A percentile compares a stretch with the other conserved stretches of the same genome.
phyloP scores from a whole-genome alignment of 2,113 vertebrate genomes.

The Oncorhynchus mykiss region DNA sequence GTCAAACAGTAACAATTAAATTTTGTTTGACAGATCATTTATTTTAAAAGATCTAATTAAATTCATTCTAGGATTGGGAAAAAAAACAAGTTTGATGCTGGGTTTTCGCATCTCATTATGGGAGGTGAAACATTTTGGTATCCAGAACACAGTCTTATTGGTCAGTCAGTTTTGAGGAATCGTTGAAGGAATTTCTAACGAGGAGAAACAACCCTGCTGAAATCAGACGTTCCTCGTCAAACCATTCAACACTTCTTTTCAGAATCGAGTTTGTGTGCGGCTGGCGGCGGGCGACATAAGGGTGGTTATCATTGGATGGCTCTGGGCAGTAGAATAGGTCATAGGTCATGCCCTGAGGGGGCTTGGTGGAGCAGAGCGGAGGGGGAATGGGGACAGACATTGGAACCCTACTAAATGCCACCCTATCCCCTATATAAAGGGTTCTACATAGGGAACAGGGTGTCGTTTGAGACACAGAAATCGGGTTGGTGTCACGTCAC shows the following conservation, averaged over 20 bases:
- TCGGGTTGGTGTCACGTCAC: constrained; percentile 81
- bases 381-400: not conserved
- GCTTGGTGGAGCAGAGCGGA: constrained; percentile 20
- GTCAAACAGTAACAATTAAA: not conserved
- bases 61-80: not conserved
- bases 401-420: too few relatives aligned
- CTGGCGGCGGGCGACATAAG: not conserved
- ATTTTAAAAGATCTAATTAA: not conserved
- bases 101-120: not conserved
- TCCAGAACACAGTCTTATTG: not conserved
- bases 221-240: not conserved
- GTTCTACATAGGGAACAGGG: too few relatives aligned
- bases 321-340: constrained; percentile 20
- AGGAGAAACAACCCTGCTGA: not conserved
- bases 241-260: not conserved
- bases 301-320: not conserved
- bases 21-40: not conserved
- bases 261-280: not conserved
- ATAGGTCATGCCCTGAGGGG: not conserved
- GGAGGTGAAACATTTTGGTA: not conserved
- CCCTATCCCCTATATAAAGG: too few relatives aligned
- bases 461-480: not conserved
- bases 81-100: not conserved
- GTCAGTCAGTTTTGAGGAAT: not conserved
- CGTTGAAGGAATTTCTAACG: not conserved